phyloP scores from a whole-genome alignment of 2,888 invertebrate genomes.

The Maniola hyperantus region DNA sequence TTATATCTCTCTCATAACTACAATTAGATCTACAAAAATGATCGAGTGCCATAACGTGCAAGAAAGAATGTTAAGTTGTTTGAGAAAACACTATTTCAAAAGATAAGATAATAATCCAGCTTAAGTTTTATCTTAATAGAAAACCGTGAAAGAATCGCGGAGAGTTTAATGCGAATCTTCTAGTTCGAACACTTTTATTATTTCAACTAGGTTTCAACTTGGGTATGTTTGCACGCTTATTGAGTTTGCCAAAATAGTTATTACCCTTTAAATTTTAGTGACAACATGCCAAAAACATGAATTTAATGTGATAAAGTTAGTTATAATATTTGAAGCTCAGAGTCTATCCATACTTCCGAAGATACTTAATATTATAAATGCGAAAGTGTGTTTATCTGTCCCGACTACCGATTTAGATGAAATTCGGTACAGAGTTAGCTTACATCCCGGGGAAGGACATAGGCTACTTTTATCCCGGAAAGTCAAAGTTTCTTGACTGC shows the following conservation, averaged over 20 bases:
- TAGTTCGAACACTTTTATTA: conserved; percentile 18
- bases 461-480: too few relatives aligned
- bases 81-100: conserved; percentile 13
- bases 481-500: too few relatives aligned
- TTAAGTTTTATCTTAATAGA: conserved; percentile 27
- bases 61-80: conserved; percentile 13
- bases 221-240: not conserved
- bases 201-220: conserved; percentile 9
- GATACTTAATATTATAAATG: too few relatives aligned
- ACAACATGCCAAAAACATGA: not conserved
- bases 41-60: not conserved
- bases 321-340: too few relatives aligned
- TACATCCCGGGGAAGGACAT: too few relatives aligned
- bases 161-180: conserved; percentile 20
- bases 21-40: not conserved
- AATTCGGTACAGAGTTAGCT: too few relatives aligned
- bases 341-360: too few relatives aligned
- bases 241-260: not conserved
- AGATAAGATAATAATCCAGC: conserved; percentile 23
- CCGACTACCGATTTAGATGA: too few relatives aligned
- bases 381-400: too few relatives aligned
- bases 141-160: conserved; percentile 22
- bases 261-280: not conserved
- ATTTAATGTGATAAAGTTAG: not conserved
- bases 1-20: not conserved